These are phyloP conservation scores for Sebastolobus altivelis DNA, from an alignment of 2,797 vertebrate genomes.

Conservation along the genomic window DNA sequence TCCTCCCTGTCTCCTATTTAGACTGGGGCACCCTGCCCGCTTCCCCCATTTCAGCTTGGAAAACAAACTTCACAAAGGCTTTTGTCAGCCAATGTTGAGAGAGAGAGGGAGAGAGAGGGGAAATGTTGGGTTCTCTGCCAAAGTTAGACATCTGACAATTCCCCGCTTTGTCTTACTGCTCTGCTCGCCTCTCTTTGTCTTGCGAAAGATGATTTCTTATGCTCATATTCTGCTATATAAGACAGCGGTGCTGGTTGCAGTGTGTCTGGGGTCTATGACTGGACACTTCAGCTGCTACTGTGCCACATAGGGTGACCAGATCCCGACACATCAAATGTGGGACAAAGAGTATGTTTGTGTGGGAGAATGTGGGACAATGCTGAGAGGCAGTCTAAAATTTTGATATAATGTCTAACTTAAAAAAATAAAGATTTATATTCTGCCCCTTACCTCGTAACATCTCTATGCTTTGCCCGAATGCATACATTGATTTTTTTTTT, in stretches of 20 bases:
- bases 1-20: conserved; percentile 54
- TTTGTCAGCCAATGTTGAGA: conserved; percentile 71
- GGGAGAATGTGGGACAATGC: no score
- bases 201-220: neutral
- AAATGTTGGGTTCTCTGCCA: conserved; percentile 49
- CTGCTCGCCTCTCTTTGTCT: neutral
- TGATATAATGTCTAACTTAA: no score
- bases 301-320: neutral
- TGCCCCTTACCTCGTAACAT: no score
- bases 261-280: conserved; percentile 14
- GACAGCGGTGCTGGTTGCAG: neutral
- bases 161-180: conserved; percentile 53
- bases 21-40: conserved; percentile 37
- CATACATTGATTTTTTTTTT: no score
- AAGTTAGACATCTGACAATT: conserved; percentile 52
- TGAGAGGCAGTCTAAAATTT: no score
- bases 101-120: neutral
- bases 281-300: conserved; percentile 33
- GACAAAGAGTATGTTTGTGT: no score
- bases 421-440: no score
- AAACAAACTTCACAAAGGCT: conserved; percentile 76
- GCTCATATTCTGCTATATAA: conserved; percentile 1
- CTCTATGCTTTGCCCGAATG: no score
- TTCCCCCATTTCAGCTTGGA: conserved; percentile 53
- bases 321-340: neutral